Evolutionary conservation across 2,797 vertebrate species (phyloP).

Genomic region (Acrocephalus scirpaceus): DNA sequence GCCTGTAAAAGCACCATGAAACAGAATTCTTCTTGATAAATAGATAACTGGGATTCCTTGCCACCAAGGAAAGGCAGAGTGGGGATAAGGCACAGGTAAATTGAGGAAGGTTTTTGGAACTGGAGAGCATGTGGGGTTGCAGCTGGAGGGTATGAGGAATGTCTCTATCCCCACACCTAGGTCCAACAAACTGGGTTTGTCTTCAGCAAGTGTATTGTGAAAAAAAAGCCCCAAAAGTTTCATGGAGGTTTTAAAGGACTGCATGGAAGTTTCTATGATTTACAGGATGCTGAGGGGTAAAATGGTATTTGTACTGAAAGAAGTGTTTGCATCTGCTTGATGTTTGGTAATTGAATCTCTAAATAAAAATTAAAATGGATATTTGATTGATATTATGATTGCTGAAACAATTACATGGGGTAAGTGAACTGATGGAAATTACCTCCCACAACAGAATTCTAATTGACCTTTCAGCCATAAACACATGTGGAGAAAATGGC

Average conservation of each 20-base stretch:
- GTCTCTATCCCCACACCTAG: not conserved
- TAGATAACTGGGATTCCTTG: not conserved
- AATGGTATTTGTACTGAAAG: not conserved
- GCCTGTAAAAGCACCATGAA: not conserved
- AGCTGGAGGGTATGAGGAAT: not conserved
- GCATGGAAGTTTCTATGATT: not conserved
- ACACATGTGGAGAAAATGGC: not conserved
- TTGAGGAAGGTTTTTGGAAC: not conserved
- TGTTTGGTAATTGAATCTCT: constrained; percentile 15
- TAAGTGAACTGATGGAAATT: constrained; percentile 24
- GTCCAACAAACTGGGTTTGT: not conserved
- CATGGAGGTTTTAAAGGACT: not conserved
- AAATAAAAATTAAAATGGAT: constrained; percentile 49
- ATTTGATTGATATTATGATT: constrained; percentile 25
- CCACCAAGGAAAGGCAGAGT: not conserved
- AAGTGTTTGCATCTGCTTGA: constrained; percentile 15
- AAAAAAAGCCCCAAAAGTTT: not conserved
- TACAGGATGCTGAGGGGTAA: not conserved
- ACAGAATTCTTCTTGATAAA: not conserved
- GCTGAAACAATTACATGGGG: constrained; percentile 14
- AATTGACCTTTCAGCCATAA: constrained; percentile 13
- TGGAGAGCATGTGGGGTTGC: not conserved
- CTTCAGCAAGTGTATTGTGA: not conserved
- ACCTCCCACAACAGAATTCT: not conserved
- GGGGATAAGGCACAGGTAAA: not conserved